Conservation (phyloP, 2,888 invertebrate species). For the Linhomoeus sp. region DNA sequence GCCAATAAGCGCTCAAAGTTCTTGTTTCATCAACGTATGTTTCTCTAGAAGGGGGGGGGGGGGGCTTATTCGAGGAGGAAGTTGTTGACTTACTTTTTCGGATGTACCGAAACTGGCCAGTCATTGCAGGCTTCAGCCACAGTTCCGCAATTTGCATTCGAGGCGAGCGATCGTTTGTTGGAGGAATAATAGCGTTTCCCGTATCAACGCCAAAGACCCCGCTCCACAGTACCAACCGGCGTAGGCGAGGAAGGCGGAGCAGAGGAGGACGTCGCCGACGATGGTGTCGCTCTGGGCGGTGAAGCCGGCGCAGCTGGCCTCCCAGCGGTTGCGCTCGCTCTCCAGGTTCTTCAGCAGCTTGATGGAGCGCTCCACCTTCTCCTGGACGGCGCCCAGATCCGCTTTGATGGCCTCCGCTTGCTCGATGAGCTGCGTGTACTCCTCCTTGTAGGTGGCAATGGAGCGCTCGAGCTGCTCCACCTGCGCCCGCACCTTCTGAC, state of each 20-base stretch:
- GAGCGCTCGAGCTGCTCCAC: slow-evolving; percentile 80
- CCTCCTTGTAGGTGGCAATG: slow-evolving; percentile 92
- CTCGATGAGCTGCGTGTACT: slow-evolving; percentile 92
- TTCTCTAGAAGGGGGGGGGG: too few relatives aligned
- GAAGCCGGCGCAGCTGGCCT: slow-evolving; percentile 88
- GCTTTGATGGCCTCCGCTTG: slow-evolving; percentile 98
- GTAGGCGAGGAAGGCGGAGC: slow-evolving; percentile 91
- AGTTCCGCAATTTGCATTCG: too few relatives aligned
- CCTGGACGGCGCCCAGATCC: slow-evolving; percentile 87
- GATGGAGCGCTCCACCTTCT: slow-evolving; percentile 56
- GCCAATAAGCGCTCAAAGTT: too few relatives aligned
- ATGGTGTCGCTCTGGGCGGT: slow-evolving; percentile 98
- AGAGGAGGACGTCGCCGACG: slow-evolving; percentile 81
- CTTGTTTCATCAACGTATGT: too few relatives aligned
- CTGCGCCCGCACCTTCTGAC: slow-evolving; percentile 67
- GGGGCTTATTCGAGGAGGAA: too few relatives aligned
- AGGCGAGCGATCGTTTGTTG: too few relatives aligned
- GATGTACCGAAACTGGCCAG: too few relatives aligned
- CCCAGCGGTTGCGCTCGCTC: slow-evolving; percentile 92
- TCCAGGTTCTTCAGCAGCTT: slow-evolving; percentile 81
- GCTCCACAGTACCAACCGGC: slow-evolving; percentile 44
- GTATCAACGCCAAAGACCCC: too few relatives aligned
- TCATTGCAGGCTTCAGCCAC: too few relatives aligned
- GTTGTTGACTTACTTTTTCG: too few relatives aligned
- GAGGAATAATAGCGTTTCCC: too few relatives aligned